These are phyloP conservation scores for Jordanella pulchra DNA, from an alignment of 2,797 vertebrate species.

Conservation along the genomic window DNA sequence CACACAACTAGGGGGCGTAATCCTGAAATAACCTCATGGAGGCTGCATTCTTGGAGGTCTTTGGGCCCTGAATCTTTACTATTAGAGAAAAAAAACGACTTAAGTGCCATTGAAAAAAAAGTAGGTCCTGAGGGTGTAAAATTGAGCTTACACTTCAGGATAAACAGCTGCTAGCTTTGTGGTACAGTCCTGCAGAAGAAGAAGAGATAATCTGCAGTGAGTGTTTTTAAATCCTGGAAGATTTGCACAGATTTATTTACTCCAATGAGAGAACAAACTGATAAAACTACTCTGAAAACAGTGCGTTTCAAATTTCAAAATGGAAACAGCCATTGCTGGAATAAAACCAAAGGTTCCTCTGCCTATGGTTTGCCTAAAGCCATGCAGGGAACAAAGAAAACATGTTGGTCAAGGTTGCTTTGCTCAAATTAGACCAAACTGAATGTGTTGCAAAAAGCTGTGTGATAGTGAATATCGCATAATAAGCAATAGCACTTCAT, in stretches of 20 bases:
- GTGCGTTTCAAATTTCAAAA: not conserved
- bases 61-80: conserved; percentile 40
- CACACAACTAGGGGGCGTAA: conserved; percentile 79
- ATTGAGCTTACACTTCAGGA: conserved; percentile 72
- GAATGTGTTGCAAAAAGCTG: no score
- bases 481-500: no score
- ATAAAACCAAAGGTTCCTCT: not conserved
- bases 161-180: conserved; percentile 74
- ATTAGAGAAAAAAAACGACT: conserved; percentile 4
- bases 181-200: conserved; percentile 72
- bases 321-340: not conserved
- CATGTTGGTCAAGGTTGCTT: not conserved
- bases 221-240: not conserved
- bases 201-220: not conserved
- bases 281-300: not conserved
- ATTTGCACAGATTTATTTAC: not conserved
- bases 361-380: not conserved
- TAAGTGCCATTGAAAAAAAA: not conserved
- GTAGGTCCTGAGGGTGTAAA: not conserved
- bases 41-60: conserved; percentile 25
- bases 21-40: conserved; percentile 63
- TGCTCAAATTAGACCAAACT: not conserved
- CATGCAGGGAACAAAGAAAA: not conserved
- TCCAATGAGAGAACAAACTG: not conserved
- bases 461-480: no score